Evolutionary conservation across 2,113 vertebrate species (phyloP), one percentile per base, ranked within the genome.

Genomic region (Bufo gargarizans): DNA sequence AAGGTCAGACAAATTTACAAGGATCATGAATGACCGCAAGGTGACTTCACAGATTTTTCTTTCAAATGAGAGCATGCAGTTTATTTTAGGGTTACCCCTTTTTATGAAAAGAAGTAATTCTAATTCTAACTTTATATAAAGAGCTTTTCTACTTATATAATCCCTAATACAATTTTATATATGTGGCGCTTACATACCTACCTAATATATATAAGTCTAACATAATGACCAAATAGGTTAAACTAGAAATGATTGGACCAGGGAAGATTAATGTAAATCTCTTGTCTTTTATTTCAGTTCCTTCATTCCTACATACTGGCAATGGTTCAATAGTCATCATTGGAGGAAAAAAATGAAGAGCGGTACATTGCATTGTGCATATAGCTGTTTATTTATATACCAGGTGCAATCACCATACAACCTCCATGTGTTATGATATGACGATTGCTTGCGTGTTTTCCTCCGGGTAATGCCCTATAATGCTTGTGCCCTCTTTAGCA

Each of bases 281-380:
- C 19, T 2, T 79, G 19, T 58, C 53, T 79, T 79, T 58, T 55
- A 22, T 79, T 79, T 12, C 77, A 79, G 77, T 79, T 56, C 49
- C 77, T 55, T 53, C 77, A 13, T 58, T 58, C 53, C 49, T 79
- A 12, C 77, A 58, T 58, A 56, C 56, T 19, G 1, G 14, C 45
- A 74, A 43, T 74, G 4, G 5, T 49, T 49, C 71, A 47, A 8
- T 49, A 47, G 11, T 14, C 56, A 6, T 59, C 4, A 0, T 4
- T 6, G 80, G 59, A 65, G 20, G 59, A 82, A 9, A 45, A 82
- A 20, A 4, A 82, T 49, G 19, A 65, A 49, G 22, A 82, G 19
- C 17, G n/a, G 17, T n/a, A 65, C 8, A 33, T 8, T 3, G 6
- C 19, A 11, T 58, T 16, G 11, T 81, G 56, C 61, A 17, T 17